Conservation (phyloP, 2,113 vertebrate genomes). For the Syrrhaptes paradoxus region DNA sequence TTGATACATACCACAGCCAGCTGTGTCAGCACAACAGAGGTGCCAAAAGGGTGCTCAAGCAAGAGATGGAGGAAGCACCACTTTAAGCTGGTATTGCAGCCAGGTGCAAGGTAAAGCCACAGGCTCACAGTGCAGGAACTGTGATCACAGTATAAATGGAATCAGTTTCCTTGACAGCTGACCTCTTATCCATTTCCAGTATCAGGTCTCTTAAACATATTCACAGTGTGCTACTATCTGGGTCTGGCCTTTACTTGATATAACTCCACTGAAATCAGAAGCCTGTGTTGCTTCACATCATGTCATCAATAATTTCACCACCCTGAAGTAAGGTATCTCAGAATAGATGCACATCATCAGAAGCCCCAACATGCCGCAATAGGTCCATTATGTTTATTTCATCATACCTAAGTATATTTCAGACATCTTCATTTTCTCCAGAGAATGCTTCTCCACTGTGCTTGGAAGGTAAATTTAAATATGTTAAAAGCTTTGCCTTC, state of each 20-base stretch:
- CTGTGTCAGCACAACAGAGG: background rate
- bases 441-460: background rate
- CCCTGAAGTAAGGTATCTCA: background rate
- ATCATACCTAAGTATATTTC: slow-evolving; percentile 11
- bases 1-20: background rate
- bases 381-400: slow-evolving; percentile 9
- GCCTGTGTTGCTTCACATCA: background rate
- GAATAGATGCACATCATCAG: background rate
- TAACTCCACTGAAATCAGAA: background rate
- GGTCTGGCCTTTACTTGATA: background rate
- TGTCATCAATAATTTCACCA: background rate
- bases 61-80: background rate
- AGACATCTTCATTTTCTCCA: slow-evolving; percentile 23
- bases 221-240: background rate
- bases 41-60: background rate
- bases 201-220: background rate
- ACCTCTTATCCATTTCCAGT: background rate
- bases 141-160: background rate
- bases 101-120: background rate
- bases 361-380: background rate
- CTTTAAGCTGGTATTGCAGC: background rate
- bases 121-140: background rate
- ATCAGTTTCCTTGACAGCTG: background rate
- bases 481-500: slow-evolving; percentile 39
- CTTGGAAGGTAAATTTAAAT: slow-evolving; percentile 28